These are phyloP conservation scores for Oscheius sp. DNA, from an alignment of 2,888 invertebrate genomes.

Conservation along the genomic window DNA sequence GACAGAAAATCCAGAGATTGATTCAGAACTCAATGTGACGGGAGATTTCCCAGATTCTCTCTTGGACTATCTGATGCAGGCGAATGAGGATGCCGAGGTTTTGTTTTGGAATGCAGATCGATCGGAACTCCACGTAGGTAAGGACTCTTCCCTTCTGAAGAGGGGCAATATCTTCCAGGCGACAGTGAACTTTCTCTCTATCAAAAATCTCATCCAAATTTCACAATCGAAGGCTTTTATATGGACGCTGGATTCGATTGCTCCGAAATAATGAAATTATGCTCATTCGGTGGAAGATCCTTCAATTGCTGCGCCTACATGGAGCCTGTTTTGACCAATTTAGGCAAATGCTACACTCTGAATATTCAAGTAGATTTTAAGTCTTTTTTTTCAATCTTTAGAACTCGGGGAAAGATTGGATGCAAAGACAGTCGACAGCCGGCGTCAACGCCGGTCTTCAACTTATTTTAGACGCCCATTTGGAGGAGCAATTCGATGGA, in stretches of 20 bases:
- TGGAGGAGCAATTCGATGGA: conserved; percentile 61
- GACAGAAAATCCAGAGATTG: not conserved
- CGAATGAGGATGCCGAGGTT: conserved; percentile 49
- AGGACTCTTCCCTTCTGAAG: not conserved
- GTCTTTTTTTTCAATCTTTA: not conserved
- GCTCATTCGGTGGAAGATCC: conserved; percentile 58
- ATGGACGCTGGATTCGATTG: conserved; percentile 57
- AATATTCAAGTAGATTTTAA: conserved; percentile 39
- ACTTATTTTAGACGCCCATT: conserved; percentile 60
- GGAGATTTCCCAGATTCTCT: conserved; percentile 55
- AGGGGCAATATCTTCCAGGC: conserved; percentile 26
- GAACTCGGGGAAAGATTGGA: conserved; percentile 40
- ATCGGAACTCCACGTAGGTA: conserved; percentile 24
- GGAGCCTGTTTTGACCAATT: conserved; percentile 60
- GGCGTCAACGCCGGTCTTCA: conserved; percentile 63
- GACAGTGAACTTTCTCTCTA: conserved; percentile 38
- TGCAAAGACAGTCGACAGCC: conserved; percentile 58
- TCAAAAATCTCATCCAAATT: conserved; percentile 43
- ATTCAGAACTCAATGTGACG: conserved; percentile 52
- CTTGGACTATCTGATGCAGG: conserved; percentile 58
- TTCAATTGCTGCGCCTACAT: conserved; percentile 64
- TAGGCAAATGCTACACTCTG: conserved; percentile 64
- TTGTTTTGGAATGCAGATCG: conserved; percentile 43
- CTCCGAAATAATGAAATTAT: conserved; percentile 58
- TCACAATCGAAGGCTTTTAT: conserved; percentile 57